Conservation (phyloP, 2,888 invertebrate genomes). For the Strigamia maritima region DNA sequence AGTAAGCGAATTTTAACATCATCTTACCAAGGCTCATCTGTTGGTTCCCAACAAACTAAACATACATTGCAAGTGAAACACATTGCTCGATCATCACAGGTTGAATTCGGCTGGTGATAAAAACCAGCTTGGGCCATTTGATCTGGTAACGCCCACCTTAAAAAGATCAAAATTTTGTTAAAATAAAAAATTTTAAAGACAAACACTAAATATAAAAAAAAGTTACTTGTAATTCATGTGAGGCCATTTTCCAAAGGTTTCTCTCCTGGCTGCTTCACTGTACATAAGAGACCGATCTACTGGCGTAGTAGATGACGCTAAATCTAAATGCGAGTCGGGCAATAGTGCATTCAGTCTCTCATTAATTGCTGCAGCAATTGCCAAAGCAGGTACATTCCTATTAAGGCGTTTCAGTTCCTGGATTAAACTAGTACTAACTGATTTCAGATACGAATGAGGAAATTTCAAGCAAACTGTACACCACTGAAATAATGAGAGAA, state of each 20-base stretch:
- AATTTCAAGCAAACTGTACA: constrained; percentile 80
- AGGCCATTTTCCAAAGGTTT: constrained; percentile 92
- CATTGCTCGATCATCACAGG: constrained; percentile 91
- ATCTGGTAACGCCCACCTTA: constrained; percentile 90
- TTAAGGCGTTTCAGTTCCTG: constrained; percentile 77
- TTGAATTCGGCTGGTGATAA: constrained; percentile 86
- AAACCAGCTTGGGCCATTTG: constrained; percentile 97
- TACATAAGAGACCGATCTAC: constrained; percentile 66
- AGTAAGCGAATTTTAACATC: neutral
- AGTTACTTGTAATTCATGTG: constrained; percentile 91
- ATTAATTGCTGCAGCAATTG: constrained; percentile 83
- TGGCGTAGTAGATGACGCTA: neutral
- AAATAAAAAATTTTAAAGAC: neutral
- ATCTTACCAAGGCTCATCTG: constrained; percentile 85
- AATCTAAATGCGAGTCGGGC: constrained; percentile 54
- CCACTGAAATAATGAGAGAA: constrained; percentile 64
- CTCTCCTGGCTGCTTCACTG: constrained; percentile 82
- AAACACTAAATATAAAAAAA: too few species aligned
- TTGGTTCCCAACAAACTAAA: constrained; percentile 93
- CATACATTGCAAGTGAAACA: constrained; percentile 94
- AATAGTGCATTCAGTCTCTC: constrained; percentile 78
- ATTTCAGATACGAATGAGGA: constrained; percentile 72
- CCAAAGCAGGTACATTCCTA: constrained; percentile 77
- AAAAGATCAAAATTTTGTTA: constrained; percentile 34
- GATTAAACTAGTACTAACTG: constrained; percentile 74